A percentile compares a stretch with the other conserved stretches of the same genome.
These are phyloP conservation scores for Acrobasis suavella DNA, from an alignment of 2,888 invertebrate species.

Conservation along the genomic window DNA sequence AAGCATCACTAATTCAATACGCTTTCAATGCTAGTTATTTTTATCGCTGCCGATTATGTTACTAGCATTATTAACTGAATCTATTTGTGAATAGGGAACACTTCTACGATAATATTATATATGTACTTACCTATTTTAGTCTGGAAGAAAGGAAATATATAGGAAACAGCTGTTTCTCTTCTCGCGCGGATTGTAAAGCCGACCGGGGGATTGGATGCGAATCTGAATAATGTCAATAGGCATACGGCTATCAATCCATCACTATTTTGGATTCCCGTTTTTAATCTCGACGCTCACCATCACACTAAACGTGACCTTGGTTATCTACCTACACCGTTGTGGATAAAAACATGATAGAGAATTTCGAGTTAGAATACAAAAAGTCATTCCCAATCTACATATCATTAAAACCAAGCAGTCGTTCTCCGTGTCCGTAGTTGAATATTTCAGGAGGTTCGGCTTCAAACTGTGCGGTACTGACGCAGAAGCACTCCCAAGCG, in stretches of 20 bases:
- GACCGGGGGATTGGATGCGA: background rate
- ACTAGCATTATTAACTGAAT: background rate
- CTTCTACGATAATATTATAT: background rate
- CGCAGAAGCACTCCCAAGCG: background rate
- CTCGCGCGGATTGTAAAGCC: background rate
- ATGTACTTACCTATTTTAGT: background rate
- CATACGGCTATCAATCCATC: background rate
- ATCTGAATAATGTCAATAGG: background rate
- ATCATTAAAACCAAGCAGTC: background rate
- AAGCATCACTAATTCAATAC: conserved; percentile 13
- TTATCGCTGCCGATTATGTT: conserved; percentile 11
- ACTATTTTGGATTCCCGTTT: background rate
- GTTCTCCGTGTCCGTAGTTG: background rate
- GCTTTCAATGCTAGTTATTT: conserved; percentile 22
- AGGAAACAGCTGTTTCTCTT: background rate
- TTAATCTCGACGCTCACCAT: background rate
- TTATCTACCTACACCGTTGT: too few relatives aligned
- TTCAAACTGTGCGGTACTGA: background rate
- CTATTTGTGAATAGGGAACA: background rate
- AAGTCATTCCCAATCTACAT: too few relatives aligned
- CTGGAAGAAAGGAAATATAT: background rate
- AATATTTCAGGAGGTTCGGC: background rate
- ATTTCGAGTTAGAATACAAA: too few relatives aligned
- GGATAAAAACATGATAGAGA: too few relatives aligned
- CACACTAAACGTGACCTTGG: too few relatives aligned